Evolutionary conservation across 2,888 invertebrate species (phyloP).

Genomic region (Beris chalybata): DNA sequence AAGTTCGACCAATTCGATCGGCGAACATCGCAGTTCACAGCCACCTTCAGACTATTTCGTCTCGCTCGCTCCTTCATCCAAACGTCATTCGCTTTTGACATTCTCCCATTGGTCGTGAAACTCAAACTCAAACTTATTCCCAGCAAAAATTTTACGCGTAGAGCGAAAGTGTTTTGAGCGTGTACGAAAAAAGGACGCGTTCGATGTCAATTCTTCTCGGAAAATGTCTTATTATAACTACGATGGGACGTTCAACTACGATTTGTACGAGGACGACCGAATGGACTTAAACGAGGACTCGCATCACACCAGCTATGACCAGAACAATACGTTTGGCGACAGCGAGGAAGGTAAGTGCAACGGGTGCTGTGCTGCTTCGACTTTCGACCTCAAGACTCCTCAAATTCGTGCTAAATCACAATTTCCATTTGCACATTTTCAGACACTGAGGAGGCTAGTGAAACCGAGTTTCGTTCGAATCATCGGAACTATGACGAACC

Average conservation of each 20-base stretch:
- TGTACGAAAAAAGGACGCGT: too few relatives aligned
- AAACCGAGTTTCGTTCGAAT: constrained; percentile 81
- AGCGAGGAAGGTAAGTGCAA: constrained; percentile 60
- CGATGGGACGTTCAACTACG: constrained; percentile 24
- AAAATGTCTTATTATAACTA: constrained; percentile 39
- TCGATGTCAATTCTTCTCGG: too few relatives aligned
- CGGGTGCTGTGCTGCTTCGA: too few relatives aligned
- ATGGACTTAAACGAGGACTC: constrained; percentile 47
- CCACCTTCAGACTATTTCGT: too few relatives aligned
- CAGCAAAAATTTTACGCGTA: too few relatives aligned
- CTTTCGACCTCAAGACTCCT: not conserved
- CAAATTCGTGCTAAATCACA: constrained; percentile 36
- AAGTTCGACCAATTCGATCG: too few relatives aligned
- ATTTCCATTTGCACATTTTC: constrained; percentile 40
- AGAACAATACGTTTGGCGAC: constrained; percentile 51
- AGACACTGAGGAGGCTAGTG: constrained; percentile 97
- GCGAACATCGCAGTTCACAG: too few relatives aligned
- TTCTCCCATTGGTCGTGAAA: too few relatives aligned
- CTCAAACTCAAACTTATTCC: too few relatives aligned
- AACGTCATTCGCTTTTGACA: too few relatives aligned
- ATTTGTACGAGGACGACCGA: constrained; percentile 43
- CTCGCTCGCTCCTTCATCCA: too few relatives aligned
- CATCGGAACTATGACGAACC: constrained; percentile 48
- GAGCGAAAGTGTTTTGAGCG: too few relatives aligned
- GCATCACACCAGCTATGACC: constrained; percentile 45